Conservation (phyloP, 2,113 vertebrate species). For the Microcebus ravelobensis region DNA sequence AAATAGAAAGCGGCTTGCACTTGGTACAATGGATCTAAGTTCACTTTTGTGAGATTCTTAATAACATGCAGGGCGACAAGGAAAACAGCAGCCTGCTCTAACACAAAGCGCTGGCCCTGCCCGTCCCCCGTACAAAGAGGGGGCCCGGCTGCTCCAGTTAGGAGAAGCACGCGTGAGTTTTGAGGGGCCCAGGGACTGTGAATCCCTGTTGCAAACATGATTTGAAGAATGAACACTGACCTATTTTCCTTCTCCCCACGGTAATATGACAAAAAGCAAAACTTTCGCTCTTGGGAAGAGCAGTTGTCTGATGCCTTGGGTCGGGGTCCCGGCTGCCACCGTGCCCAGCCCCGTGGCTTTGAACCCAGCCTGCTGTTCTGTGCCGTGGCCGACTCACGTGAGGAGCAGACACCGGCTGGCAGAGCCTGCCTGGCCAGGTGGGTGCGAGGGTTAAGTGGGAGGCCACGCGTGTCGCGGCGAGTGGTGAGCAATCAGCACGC, state of each 20-base stretch:
- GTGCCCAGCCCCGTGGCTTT: too few relatives aligned
- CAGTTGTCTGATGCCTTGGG: accelerated
- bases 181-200: not conserved
- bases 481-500: not conserved
- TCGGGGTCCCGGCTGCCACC: not conserved
- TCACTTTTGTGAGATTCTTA: conserved; percentile 34
- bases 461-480: not conserved
- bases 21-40: conserved; percentile 22
- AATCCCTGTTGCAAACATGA: not conserved
- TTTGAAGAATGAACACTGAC: not conserved
- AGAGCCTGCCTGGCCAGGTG: not conserved
- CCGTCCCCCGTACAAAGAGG: not conserved
- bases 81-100: not conserved
- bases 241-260: not conserved
- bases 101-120: not conserved
- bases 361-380: not conserved
- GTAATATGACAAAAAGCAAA: not conserved
- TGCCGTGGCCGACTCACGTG: not conserved
- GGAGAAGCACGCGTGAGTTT: not conserved
- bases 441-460: not conserved
- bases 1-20: conserved; percentile 60
- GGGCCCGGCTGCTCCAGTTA: not conserved
- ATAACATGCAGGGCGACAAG: not conserved
- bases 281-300: not conserved
- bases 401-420: accelerated